A percentile compares a stretch with the other conserved stretches of the same genome.
These are phyloP conservation scores for Brassicogethes aeneus DNA, from an alignment of 2,888 invertebrate genomes.

Conservation along the genomic window DNA sequence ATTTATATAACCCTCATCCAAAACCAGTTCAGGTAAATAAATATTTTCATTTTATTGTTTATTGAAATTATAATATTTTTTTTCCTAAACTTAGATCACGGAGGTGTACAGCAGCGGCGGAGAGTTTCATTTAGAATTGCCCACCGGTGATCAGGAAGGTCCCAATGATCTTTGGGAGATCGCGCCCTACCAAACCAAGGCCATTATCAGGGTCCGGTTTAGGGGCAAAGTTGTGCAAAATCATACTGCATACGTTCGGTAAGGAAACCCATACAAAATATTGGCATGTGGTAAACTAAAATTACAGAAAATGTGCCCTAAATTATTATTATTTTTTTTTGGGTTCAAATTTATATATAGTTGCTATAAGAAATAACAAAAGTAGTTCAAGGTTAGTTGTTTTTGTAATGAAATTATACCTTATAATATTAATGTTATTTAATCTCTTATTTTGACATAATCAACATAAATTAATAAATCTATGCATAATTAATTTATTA, in stretches of 20 bases:
- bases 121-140: constrained; percentile 81
- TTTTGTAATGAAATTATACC: too few relatives aligned
- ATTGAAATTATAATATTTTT: constrained; percentile 1
- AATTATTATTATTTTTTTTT: too few relatives aligned
- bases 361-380: too few relatives aligned
- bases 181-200: constrained; percentile 78
- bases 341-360: too few relatives aligned
- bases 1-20: constrained; percentile 90
- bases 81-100: constrained; percentile 46
- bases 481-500: too few relatives aligned
- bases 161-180: constrained; percentile 83
- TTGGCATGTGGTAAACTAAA: too few relatives aligned
- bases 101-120: constrained; percentile 84
- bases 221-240: constrained; percentile 68
- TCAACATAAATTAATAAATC: too few relatives aligned
- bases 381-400: too few relatives aligned
- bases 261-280: constrained; percentile 17
- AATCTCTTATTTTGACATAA: too few relatives aligned
- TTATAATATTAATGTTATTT: too few relatives aligned
- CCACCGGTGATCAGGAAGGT: constrained; percentile 67
- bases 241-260: constrained; percentile 77
- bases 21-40: constrained; percentile 68
- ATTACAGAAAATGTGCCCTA: too few relatives aligned
- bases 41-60: background rate
- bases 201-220: constrained; percentile 80